A percentile compares a stretch with the other conserved stretches of the same genome.
Evolutionary conservation across 2,888 invertebrate genomes (phyloP).

Genomic region (Amphimallon solstitiale): DNA sequence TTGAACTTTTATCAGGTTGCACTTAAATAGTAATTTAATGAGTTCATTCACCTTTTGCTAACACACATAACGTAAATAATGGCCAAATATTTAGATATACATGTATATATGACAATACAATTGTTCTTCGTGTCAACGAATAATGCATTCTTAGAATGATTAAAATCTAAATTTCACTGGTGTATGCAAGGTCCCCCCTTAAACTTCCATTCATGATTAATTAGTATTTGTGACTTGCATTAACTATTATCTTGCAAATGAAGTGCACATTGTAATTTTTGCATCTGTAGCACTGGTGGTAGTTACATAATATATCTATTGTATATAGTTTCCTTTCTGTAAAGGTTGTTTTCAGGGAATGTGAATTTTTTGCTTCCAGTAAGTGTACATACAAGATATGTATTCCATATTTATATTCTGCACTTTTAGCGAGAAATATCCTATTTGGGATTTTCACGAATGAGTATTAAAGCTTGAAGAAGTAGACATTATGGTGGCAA

Average conservation of each 20-base stretch:
- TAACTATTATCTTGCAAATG: conserved; percentile 27
- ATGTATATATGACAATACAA: no score
- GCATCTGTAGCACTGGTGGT: conserved; percentile 31
- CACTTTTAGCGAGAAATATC: no score
- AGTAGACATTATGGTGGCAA: no score
- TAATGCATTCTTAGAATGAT: neutral
- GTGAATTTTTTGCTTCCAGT: neutral
- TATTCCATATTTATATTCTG: no score
- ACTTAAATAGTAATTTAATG: no score
- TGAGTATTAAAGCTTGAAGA: no score
- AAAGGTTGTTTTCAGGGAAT: conserved; percentile 10
- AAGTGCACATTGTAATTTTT: conserved; percentile 32
- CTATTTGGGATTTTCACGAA: no score
- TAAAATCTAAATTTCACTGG: neutral
- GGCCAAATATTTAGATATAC: no score
- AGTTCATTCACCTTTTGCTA: no score
- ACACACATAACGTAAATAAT: no score
- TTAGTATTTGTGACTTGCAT: conserved; percentile 13
- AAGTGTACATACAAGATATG: neutral
- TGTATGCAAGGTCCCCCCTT: conserved; percentile 21
- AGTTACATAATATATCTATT: conserved; percentile 28
- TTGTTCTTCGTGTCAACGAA: no score
- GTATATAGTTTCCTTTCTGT: conserved; percentile 25
- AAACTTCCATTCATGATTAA: neutral
- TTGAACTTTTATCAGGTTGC: no score